These are phyloP conservation scores for Trichoplusia ni DNA, from an alignment of 1,140 invertebrate genomes.

Conservation along the genomic window DNA sequence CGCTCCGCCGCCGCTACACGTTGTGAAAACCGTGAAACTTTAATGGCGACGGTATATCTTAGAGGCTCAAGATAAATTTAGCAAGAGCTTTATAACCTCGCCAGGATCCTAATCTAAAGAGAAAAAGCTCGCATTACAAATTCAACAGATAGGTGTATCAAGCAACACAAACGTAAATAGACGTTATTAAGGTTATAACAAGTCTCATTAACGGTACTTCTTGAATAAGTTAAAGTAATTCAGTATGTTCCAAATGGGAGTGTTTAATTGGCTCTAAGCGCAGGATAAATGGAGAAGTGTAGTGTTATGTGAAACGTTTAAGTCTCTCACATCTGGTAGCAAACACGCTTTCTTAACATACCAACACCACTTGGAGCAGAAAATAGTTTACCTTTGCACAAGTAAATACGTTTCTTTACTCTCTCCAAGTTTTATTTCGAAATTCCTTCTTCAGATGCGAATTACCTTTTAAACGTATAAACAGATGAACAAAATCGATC, in stretches of 20 bases:
- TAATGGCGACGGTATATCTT: conserved; percentile 48
- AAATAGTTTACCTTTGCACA: conserved; percentile 33
- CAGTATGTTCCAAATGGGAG: neutral
- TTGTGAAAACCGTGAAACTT: conserved; percentile 42
- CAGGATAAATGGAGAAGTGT: conserved; percentile 29
- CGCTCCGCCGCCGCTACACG: neutral
- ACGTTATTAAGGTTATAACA: neutral
- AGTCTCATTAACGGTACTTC: neutral
- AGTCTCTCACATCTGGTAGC: conserved; percentile 10
- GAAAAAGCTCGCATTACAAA: conserved; percentile 36
- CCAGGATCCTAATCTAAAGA: conserved; percentile 32
- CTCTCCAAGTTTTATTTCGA: conserved; percentile 19
- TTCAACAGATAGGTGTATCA: conserved; percentile 23
- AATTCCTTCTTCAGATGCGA: too few species aligned
- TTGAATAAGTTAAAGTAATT: neutral
- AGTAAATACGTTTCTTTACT: conserved; percentile 15
- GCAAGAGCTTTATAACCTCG: conserved; percentile 31
- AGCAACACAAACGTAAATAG: neutral
- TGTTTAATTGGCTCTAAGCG: conserved; percentile 5
- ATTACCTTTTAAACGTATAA: conserved; percentile 16
- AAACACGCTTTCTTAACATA: conserved; percentile 51
- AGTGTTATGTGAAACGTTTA: conserved; percentile 34
- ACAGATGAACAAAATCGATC: neutral
- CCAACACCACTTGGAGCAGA: conserved; percentile 43
- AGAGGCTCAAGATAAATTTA: conserved; percentile 44